Conservation (phyloP, 2,888 invertebrate species). For the Conops quadrifasciatus region DNA sequence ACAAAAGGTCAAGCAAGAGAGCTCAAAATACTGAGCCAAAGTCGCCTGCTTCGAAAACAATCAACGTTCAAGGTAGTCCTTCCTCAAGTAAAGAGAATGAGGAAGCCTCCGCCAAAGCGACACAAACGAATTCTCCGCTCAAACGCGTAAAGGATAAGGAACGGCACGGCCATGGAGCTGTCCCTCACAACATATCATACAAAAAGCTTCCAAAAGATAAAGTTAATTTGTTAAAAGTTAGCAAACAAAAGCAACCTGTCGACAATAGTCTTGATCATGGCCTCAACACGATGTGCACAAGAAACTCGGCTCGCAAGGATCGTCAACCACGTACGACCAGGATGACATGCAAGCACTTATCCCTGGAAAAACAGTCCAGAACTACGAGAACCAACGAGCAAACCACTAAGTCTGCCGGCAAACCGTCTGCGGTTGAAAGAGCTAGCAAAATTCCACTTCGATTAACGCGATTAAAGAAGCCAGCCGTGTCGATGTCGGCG, state of each 20-base stretch:
- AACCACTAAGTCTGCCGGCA: slow-evolving; percentile 31
- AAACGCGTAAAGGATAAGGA: background rate
- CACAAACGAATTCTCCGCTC: background rate
- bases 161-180: background rate
- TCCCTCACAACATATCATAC: background rate
- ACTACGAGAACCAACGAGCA: slow-evolving; percentile 15
- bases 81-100: slow-evolving; percentile 23
- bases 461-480: background rate
- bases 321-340: slow-evolving; percentile 47
- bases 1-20: background rate
- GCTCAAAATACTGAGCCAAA: background rate
- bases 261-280: background rate
- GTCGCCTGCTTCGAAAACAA: background rate
- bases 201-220: background rate
- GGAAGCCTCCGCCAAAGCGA: background rate
- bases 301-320: slow-evolving; percentile 51
- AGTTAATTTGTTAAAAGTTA: background rate
- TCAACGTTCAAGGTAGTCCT: background rate
- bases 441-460: slow-evolving; percentile 31
- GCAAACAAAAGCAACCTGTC: background rate
- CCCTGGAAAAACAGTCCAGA: slow-evolving; percentile 58
- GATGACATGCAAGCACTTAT: slow-evolving; percentile 57
- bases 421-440: slow-evolving; percentile 33
- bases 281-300: slow-evolving; percentile 42
- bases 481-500: background rate